These are phyloP conservation scores for Acanthis flammea DNA, from an alignment of 2,797 vertebrate species.

Conservation along the genomic window DNA sequence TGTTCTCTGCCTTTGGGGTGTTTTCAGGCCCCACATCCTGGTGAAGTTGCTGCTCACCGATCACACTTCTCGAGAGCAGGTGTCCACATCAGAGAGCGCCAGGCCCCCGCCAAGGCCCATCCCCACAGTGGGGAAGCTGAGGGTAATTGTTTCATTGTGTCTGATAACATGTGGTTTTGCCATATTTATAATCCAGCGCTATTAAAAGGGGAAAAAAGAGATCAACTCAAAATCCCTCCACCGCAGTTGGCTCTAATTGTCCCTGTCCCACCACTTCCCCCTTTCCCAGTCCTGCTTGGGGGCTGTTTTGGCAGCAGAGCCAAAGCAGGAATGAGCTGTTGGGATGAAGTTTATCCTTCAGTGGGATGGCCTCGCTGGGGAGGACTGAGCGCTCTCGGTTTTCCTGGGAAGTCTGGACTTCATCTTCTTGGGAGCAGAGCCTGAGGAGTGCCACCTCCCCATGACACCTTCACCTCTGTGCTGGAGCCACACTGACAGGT, in stretches of 20 bases:
- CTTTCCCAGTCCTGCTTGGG: slow-evolving; percentile 33
- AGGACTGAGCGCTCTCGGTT: neutral
- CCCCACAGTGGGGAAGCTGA: slow-evolving; percentile 1
- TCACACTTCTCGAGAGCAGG: slow-evolving; percentile 42
- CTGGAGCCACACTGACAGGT: neutral
- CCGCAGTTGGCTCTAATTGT: slow-evolving; percentile 59
- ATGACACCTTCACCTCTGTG: neutral
- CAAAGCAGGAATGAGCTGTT: slow-evolving; percentile 43
- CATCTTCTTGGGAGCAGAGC: neutral
- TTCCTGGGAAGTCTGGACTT: neutral
- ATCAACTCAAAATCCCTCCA: slow-evolving; percentile 44
- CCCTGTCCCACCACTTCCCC: slow-evolving; percentile 61
- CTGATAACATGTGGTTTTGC: slow-evolving; percentile 62
- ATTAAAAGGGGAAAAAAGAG: slow-evolving; percentile 57
- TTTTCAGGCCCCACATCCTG: slow-evolving; percentile 26
- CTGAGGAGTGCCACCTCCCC: neutral
- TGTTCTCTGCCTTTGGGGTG: neutral
- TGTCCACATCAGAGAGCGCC: slow-evolving; percentile 51
- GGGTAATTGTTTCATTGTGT: slow-evolving; percentile 61
- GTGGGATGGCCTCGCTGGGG: neutral
- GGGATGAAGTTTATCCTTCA: slow-evolving; percentile 23
- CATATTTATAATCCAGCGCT: slow-evolving; percentile 47
- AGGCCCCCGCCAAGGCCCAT: slow-evolving; percentile 3
- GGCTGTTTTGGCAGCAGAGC: slow-evolving; percentile 29
- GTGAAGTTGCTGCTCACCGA: slow-evolving; percentile 26